Evolutionary conservation across 2,797 vertebrate species (phyloP), one percentile per base, ranked within the genome.

Genomic region (Pagetopsis macropterus): DNA sequence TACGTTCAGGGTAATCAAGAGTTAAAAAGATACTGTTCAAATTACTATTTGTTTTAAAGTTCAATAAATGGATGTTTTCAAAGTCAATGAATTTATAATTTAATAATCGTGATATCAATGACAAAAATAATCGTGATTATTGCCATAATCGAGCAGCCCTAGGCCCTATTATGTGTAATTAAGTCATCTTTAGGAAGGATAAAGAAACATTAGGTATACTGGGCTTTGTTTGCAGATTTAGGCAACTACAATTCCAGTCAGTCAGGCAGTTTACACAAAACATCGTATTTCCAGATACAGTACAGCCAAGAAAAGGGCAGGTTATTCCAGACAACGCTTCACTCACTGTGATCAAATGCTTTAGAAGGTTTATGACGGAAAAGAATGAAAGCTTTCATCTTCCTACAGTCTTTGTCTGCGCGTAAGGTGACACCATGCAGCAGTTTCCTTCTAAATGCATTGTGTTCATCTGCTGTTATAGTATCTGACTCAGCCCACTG

Each of bases 391-490:
- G 16, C 48, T 56, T 56, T 64, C 27, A 63, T 73, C 57, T n/a
- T 61, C 52, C 33, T 9, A 0, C 3, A 64, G 37, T 33, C 27
- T 68, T 33, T 55, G 59, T 72, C 64, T 46, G 17, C 48, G 52
- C 27, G 61, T 65, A 60, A 73, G 31, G 51, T 66, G 54, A 80
- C 63, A 73, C 65, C 52, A 27, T 27, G 14, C 50, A 73, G 14
- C 14, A 40, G 1, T 51, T 68, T 55, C 54, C 65, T 60, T 60
- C 60, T 23, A 54, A 75, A 76, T 27, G 45, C n/a, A 41, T 78
- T 82, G 55, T 57, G 17, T 74, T 78, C 12, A 64, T 81, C 48
- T 65, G 55, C 73, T 69, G 16, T 77, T 72, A 51, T 33, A 69
- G 60, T 61, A 48, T 74, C 65, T 50, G 40, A 73, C 31, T 65